These are phyloP conservation scores for Sialis lutaria DNA, from an alignment of 2,888 invertebrate genomes.

Conservation along the genomic window DNA sequence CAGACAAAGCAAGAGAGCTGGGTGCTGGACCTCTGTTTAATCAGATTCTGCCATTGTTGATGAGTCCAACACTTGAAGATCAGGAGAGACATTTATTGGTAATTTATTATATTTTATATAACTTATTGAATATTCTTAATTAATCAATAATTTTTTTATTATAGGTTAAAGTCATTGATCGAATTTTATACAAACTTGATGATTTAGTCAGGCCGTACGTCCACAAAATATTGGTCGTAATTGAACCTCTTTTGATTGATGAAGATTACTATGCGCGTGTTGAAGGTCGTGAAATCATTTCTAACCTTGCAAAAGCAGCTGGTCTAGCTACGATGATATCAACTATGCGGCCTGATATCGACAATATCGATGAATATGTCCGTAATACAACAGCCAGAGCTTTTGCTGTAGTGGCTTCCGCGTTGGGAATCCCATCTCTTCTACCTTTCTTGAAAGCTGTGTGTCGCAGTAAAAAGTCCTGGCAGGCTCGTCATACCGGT, in stretches of 20 bases:
- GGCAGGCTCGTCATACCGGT: slow-evolving; percentile 97
- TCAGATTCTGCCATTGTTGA: slow-evolving; percentile 95
- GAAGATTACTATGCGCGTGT: slow-evolving; percentile 99
- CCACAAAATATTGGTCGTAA: slow-evolving; percentile 98
- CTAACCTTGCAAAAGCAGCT: slow-evolving; percentile 97
- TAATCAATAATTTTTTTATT: too few species aligned
- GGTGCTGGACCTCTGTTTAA: slow-evolving; percentile 98
- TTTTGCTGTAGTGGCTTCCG: slow-evolving; percentile 99
- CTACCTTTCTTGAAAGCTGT: slow-evolving; percentile 97
- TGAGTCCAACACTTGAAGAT: slow-evolving; percentile 98
- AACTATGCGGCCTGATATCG: slow-evolving; percentile 99
- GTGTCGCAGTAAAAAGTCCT: slow-evolving; percentile 97
- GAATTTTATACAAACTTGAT: slow-evolving; percentile 94
- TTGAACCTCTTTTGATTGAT: slow-evolving; percentile 95
- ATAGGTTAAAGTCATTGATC: slow-evolving; percentile 89
- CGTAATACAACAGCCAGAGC: slow-evolving; percentile 98
- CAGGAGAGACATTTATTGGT: slow-evolving; percentile 90
- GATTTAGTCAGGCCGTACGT: slow-evolving; percentile 98
- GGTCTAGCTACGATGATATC: slow-evolving; percentile 99
- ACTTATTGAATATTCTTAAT: too few species aligned
- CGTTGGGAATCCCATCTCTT: slow-evolving; percentile 92
- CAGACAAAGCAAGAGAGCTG: slow-evolving; percentile 95
- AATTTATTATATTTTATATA: too few species aligned
- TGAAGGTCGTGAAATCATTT: slow-evolving; percentile 97
- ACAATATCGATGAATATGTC: slow-evolving; percentile 98